A percentile compares a stretch with the other conserved stretches of the same genome.
These are phyloP conservation scores for Poecilobothrus nobilitatus DNA, from an alignment of 2,888 invertebrate genomes.

Conservation along the genomic window DNA sequence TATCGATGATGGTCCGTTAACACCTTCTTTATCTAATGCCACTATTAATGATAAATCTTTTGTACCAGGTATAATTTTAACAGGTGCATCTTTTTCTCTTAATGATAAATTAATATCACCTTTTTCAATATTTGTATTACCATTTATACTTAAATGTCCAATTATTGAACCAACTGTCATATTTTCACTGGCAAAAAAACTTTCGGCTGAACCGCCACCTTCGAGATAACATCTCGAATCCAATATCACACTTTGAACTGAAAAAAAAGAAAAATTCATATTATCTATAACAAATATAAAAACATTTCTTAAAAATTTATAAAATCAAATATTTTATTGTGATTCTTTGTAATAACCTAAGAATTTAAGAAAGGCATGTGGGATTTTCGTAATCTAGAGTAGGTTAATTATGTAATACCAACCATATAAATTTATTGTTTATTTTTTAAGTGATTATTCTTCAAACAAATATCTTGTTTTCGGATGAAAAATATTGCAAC, in stretches of 20 bases:
- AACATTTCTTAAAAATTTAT: slow-evolving; percentile 5
- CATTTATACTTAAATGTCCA: slow-evolving; percentile 67
- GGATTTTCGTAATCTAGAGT: too few species aligned
- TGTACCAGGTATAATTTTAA: slow-evolving; percentile 64
- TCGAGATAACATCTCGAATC: slow-evolving; percentile 85
- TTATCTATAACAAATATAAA: neutral
- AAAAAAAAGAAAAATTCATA: slow-evolving; percentile 22
- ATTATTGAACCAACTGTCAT: slow-evolving; percentile 68
- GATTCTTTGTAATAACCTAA: too few species aligned
- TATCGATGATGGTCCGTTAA: slow-evolving; percentile 72
- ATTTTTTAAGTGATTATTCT: too few species aligned
- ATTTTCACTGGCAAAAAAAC: slow-evolving; percentile 83
- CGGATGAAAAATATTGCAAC: too few species aligned
- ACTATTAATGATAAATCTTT: slow-evolving; percentile 72
- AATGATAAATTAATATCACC: slow-evolving; percentile 73
- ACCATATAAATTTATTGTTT: too few species aligned
- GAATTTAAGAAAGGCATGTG: too few species aligned
- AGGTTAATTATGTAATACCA: too few species aligned
- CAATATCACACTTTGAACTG: slow-evolving; percentile 53
- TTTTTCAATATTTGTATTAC: slow-evolving; percentile 59
- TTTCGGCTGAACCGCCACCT: slow-evolving; percentile 84
- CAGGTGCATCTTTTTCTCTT: slow-evolving; percentile 71
- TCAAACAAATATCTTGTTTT: too few species aligned
- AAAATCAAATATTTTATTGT: neutral
- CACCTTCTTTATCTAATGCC: slow-evolving; percentile 75